Percentiles rank a stretch among this genome's conserved stretches.
These are phyloP conservation scores for Menidia menidia DNA, from an alignment of 2,797 vertebrate species.

Conservation along the genomic window DNA sequence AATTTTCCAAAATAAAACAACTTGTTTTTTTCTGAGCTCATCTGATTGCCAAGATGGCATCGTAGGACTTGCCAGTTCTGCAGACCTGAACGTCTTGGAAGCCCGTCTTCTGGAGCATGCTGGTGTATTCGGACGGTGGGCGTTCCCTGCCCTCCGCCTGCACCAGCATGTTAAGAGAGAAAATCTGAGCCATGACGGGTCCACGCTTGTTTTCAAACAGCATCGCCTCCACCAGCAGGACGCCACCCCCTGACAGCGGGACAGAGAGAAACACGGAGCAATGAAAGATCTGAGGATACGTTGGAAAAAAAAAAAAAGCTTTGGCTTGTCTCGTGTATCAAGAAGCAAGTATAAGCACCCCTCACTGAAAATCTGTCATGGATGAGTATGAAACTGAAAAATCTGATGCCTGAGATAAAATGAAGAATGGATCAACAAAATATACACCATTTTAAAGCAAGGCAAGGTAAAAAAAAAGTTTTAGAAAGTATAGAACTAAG, in stretches of 20 bases:
- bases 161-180: constrained; percentile 85
- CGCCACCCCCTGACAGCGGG: constrained; percentile 69
- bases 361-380: no score
- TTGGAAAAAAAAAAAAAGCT: background rate
- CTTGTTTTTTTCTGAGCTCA: constrained; percentile 46
- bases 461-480: no score
- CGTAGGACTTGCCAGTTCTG: constrained; percentile 81
- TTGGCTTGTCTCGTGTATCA: no score
- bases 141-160: constrained; percentile 79
- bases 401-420: background rate
- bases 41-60: constrained; percentile 80
- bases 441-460: background rate
- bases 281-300: rapidly evolving
- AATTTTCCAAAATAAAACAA: background rate
- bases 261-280: background rate
- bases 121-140: constrained; percentile 72
- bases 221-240: constrained; percentile 80
- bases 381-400: background rate
- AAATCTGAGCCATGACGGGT: constrained; percentile 77
- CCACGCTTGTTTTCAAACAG: constrained; percentile 80
- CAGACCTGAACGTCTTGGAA: constrained; percentile 79
- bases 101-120: constrained; percentile 67
- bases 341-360: no score
- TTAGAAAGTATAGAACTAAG: no score
- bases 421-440: background rate